Evolutionary conservation across 2,888 invertebrate genomes (phyloP).

Genomic region (Troglohyphantes excavatus): DNA sequence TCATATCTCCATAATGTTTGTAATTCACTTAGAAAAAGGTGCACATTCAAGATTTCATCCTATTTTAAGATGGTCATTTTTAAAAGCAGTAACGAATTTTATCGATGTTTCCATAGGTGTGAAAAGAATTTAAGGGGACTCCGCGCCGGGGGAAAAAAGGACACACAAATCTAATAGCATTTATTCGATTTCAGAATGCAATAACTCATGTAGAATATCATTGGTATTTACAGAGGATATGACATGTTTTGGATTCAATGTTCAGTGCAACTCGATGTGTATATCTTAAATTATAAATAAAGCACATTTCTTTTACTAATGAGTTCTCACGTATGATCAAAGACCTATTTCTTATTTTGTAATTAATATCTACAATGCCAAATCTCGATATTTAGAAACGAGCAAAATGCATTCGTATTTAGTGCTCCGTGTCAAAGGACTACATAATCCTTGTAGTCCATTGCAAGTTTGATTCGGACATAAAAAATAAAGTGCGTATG

Average conservation of each 20-base stretch:
- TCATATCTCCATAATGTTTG: constrained; percentile 33
- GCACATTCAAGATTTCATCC: constrained; percentile 64
- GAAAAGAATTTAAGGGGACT: constrained; percentile 24
- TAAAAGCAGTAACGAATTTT: constrained; percentile 62
- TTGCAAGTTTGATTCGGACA: no score
- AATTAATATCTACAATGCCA: no score
- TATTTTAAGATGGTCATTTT: constrained; percentile 63
- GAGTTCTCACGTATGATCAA: neutral
- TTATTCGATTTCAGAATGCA: neutral
- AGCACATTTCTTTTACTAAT: constrained; percentile 1
- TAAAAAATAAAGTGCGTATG: no score
- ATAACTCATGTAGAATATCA: constrained; percentile 9
- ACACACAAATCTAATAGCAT: neutral
- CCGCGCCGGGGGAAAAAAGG: neutral
- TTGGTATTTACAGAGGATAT: constrained; percentile 1
- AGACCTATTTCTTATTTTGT: no score
- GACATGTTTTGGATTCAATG: constrained; percentile 9
- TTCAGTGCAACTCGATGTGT: neutral
- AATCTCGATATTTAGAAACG: no score
- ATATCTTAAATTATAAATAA: neutral
- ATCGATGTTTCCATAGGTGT: constrained; percentile 51
- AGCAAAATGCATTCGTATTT: no score
- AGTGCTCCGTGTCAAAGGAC: no score
- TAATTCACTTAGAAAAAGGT: constrained; percentile 45
- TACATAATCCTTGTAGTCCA: no score